phyloP scores from a whole-genome alignment of 2,888 invertebrate species.

The Pterostichus madidus region DNA sequence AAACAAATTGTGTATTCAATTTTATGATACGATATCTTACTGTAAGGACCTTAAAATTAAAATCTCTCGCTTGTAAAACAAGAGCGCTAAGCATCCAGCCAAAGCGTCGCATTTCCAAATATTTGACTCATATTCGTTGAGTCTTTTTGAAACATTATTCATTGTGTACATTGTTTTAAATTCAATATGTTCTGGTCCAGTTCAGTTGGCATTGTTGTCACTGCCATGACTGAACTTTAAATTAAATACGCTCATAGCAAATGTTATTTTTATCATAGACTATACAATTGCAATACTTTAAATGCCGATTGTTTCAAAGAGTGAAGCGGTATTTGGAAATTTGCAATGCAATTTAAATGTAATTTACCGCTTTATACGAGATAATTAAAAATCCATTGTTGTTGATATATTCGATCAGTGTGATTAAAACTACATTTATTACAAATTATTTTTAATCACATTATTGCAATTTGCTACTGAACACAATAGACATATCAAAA shows the following conservation, averaged over 20 bases:
- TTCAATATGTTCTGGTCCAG: constrained; percentile 1
- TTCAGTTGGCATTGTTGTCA: neutral
- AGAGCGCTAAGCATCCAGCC: too few species aligned
- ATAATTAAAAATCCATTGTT: constrained; percentile 51
- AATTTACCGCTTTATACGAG: constrained; percentile 41
- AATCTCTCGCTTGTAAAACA: too few species aligned
- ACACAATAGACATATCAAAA: neutral
- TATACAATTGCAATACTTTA: constrained; percentile 50
- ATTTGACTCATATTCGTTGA: too few species aligned
- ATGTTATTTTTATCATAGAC: constrained; percentile 53
- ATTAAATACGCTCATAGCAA: constrained; percentile 6
- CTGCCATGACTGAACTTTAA: neutral
- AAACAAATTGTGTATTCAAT: too few species aligned
- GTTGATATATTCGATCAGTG: constrained; percentile 29
- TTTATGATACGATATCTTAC: too few species aligned
- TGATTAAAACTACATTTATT: constrained; percentile 39
- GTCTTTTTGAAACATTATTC: too few species aligned
- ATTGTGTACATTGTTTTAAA: too few species aligned
- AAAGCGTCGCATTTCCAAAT: too few species aligned
- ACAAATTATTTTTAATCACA: constrained; percentile 33
- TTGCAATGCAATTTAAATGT: constrained; percentile 51
- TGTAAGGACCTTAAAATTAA: too few species aligned
- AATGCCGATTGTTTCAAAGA: constrained; percentile 60
- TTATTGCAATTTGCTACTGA: constrained; percentile 5
- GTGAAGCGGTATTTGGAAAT: constrained; percentile 51